phyloP scores from a whole-genome alignment of 2,888 invertebrate genomes.

The Diarsia rubi region DNA sequence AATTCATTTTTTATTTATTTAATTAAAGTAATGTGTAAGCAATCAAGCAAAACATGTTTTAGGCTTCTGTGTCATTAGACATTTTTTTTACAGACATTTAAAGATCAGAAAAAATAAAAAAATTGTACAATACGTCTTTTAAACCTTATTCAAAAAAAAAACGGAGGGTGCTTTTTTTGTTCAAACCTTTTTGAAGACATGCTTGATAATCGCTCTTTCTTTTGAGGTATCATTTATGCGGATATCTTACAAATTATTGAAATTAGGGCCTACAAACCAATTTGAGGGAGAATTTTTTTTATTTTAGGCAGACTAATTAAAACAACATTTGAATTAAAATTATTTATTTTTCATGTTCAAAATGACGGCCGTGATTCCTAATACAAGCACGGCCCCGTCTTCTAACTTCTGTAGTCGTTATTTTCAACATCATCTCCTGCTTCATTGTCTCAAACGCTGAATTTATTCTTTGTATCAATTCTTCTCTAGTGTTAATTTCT shows the following conservation, averaged over 20 bases:
- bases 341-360: too few relatives aligned
- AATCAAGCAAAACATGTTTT: too few relatives aligned
- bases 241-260: background rate
- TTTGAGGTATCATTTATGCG: background rate
- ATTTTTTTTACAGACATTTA: too few relatives aligned
- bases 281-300: background rate
- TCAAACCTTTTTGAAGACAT: background rate
- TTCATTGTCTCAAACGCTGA: conserved; percentile 1
- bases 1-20: too few relatives aligned
- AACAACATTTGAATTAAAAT: too few relatives aligned
- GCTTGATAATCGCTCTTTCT: background rate
- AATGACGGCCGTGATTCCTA: too few relatives aligned
- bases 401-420: conserved; percentile 2
- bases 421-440: conserved; percentile 5
- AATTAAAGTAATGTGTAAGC: too few relatives aligned
- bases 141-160: too few relatives aligned
- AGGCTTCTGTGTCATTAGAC: too few relatives aligned
- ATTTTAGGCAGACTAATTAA: too few relatives aligned
- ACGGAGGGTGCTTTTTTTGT: background rate
- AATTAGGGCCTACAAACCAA: background rate
- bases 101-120: too few relatives aligned
- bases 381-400: background rate
- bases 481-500: conserved; percentile 3
- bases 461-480: conserved; percentile 4
- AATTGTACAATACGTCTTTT: too few relatives aligned